phyloP scores from a whole-genome alignment of 2,888 invertebrate species.

The Diaprepes abbreviatus region DNA sequence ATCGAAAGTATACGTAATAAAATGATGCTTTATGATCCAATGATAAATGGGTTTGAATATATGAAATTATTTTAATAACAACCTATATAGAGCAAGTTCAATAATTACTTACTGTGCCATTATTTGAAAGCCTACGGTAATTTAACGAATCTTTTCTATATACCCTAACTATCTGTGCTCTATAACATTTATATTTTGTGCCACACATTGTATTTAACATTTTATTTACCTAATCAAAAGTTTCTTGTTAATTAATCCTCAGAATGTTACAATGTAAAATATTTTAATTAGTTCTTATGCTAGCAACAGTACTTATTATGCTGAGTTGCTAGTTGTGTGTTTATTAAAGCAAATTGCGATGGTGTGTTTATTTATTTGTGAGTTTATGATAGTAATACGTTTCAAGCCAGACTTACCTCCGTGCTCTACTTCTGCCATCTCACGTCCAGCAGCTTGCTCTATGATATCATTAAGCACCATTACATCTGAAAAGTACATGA shows the following conservation, averaged over 20 bases:
- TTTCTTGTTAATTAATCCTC: constrained; percentile 60
- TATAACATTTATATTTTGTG: constrained; percentile 56
- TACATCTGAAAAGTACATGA: constrained; percentile 86
- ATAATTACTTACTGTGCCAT: constrained; percentile 29
- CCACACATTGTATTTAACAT: constrained; percentile 54
- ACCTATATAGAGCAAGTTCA: background rate
- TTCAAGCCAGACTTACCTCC: constrained; percentile 78
- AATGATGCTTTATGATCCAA: no score
- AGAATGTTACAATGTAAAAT: constrained; percentile 58
- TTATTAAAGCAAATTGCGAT: constrained; percentile 66
- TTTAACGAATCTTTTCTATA: constrained; percentile 16
- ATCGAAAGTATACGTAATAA: no score
- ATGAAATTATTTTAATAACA: no score
- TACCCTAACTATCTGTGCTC: constrained; percentile 53
- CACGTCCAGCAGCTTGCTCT: constrained; percentile 93
- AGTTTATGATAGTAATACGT: constrained; percentile 47
- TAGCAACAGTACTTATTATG: constrained; percentile 49
- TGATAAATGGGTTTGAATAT: no score
- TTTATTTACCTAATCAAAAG: constrained; percentile 60
- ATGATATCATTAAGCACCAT: constrained; percentile 98
- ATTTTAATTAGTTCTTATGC: constrained; percentile 58
- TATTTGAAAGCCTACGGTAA: constrained; percentile 20
- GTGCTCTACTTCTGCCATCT: constrained; percentile 88
- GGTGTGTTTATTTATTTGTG: constrained; percentile 61
- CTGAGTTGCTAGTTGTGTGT: constrained; percentile 55